Percentiles rank a stretch among this genome's conserved stretches.
Conservation (phyloP, 2,888 invertebrate genomes). For the Drosophila buzzatii region DNA sequence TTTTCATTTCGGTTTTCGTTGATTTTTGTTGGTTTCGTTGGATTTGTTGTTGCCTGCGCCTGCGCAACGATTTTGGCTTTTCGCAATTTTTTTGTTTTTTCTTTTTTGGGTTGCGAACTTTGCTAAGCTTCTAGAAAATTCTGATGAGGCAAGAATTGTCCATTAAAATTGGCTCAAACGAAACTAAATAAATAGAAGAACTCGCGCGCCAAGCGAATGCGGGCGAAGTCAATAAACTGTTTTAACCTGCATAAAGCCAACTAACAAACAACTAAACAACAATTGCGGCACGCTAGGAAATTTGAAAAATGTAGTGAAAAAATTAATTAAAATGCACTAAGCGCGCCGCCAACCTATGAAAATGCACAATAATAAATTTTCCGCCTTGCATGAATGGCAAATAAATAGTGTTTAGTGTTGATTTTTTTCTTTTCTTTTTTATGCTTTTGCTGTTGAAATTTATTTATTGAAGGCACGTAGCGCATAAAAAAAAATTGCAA, state of each 20-base stretch:
- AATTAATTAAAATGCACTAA: conserved; percentile 68
- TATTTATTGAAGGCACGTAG: conserved; percentile 73
- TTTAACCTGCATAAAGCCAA: conserved; percentile 72
- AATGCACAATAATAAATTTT: conserved; percentile 64
- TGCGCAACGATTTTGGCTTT: conserved; percentile 59
- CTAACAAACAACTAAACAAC: conserved; percentile 34
- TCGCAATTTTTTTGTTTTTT: conserved; percentile 26
- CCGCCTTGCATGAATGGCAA: conserved; percentile 58
- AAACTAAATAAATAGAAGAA: conserved; percentile 15
- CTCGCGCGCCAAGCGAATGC: conserved; percentile 27
- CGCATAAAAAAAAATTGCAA: conserved; percentile 41
- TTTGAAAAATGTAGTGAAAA: conserved; percentile 41
- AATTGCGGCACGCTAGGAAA: conserved; percentile 56
- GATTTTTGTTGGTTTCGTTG: background rate
- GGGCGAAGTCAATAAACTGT: conserved; percentile 75
- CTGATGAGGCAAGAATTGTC: conserved; percentile 53
- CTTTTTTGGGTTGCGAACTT: conserved; percentile 53
- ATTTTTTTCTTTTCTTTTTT: conserved; percentile 29
- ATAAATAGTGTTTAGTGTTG: conserved; percentile 52
- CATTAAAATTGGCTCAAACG: conserved; percentile 26
- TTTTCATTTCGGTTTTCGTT: conserved; percentile 1
- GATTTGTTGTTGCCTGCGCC: conserved; percentile 20
- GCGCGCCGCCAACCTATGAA: conserved; percentile 52
- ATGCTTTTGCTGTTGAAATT: conserved; percentile 45
- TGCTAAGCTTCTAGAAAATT: conserved; percentile 69